Percentiles rank a stretch among this genome's conserved stretches.
Conservation (phyloP, 1,140 invertebrate genomes). For the Megalonaias nervosa region DNA sequence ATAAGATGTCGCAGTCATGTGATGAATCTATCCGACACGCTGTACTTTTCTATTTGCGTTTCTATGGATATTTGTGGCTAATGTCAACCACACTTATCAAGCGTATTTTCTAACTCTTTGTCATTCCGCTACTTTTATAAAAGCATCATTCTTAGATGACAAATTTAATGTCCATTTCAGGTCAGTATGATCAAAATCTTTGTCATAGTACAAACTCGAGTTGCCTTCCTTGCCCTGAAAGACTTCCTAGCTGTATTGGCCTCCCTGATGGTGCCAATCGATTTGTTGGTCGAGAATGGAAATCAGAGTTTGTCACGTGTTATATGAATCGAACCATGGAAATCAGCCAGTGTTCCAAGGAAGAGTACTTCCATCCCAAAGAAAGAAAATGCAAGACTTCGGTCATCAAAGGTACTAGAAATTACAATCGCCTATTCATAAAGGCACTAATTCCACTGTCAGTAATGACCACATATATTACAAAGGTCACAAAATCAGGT, state of each 20-base stretch:
- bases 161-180: conserved; percentile 4
- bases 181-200: conserved; percentile 42
- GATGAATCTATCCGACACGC: too few species aligned
- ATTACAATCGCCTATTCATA: too few species aligned
- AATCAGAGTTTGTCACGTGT: conserved; percentile 28
- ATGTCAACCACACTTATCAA: too few species aligned
- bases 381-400: conserved; percentile 1
- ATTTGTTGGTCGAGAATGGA: conserved; percentile 23
- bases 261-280: conserved; percentile 34
- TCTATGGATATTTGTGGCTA: too few species aligned
- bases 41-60: too few species aligned
- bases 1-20: too few species aligned
- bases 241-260: conserved; percentile 37
- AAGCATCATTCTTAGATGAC: too few species aligned
- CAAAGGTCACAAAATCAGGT: too few species aligned
- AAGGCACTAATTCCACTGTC: too few species aligned
- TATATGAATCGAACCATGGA: conserved; percentile 37
- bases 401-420: conserved; percentile 12
- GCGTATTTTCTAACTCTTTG: too few species aligned
- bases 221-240: conserved; percentile 34
- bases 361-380: conserved; percentile 34
- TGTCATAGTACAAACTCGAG: conserved; percentile 15
- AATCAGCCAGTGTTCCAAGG: conserved; percentile 35
- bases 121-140: too few species aligned
- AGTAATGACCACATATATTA: too few species aligned